Conservation (phyloP, 2,113 vertebrate genomes). For the Spermophilus dauricus region DNA sequence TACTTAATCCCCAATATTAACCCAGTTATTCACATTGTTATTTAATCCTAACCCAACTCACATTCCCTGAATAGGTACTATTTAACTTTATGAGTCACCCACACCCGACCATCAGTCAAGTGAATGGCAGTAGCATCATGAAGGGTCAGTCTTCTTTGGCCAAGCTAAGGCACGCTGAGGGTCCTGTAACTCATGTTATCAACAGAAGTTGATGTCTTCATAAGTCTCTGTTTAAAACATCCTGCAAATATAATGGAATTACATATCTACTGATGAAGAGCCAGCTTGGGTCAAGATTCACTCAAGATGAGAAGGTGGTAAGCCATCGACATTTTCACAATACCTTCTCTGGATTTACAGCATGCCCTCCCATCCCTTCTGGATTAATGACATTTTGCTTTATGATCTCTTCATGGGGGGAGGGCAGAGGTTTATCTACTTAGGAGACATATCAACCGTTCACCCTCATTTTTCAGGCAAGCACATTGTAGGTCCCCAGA, state of each 20-base stretch:
- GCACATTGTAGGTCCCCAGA: background rate
- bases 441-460: background rate
- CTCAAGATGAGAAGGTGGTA: background rate
- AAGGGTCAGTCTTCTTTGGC: background rate
- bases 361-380: background rate
- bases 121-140: background rate
- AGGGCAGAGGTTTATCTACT: background rate
- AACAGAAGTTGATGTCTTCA: slow-evolving; percentile 50
- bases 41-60: background rate
- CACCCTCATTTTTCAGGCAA: slow-evolving; percentile 38
- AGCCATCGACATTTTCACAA: background rate
- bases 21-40: slow-evolving; percentile 35
- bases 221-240: slow-evolving; percentile 62
- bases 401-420: background rate
- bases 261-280: background rate
- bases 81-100: background rate
- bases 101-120: background rate
- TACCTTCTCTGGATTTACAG: background rate
- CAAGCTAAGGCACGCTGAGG: background rate
- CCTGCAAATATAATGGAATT: background rate
- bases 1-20: slow-evolving; percentile 35
- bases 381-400: slow-evolving; percentile 27
- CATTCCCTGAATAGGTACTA: background rate
- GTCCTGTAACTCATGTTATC: slow-evolving; percentile 53
- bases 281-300: slow-evolving; percentile 43